Conservation (phyloP, 1,140 invertebrate species). For the Monochamus saltuarius region DNA sequence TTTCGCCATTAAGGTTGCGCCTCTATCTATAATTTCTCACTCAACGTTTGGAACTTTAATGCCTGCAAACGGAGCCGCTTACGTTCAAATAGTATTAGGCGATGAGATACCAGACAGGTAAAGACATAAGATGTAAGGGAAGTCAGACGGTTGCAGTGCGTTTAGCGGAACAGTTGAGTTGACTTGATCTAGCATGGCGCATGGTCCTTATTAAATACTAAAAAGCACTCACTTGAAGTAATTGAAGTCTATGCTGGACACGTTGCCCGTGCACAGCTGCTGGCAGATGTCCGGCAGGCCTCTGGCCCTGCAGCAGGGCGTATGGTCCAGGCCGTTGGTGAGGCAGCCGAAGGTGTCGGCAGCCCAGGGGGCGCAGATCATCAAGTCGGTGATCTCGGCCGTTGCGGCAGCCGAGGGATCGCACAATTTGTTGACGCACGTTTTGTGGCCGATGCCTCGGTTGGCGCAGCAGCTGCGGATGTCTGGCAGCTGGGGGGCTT, state of each 20-base stretch:
- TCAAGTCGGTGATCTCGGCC: slow-evolving; percentile 69
- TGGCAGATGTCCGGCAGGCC: slow-evolving; percentile 74
- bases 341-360: slow-evolving; percentile 76
- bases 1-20: no score
- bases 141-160: no score
- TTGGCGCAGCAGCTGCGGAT: slow-evolving; percentile 69
- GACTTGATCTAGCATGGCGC: no score
- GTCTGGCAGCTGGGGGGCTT: slow-evolving; percentile 66
- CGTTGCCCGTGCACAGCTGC: slow-evolving; percentile 73
- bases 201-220: no score
- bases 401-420: slow-evolving; percentile 66
- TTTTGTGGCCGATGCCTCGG: slow-evolving; percentile 70
- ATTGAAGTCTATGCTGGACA: slow-evolving; percentile 75
- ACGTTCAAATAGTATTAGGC: no score
- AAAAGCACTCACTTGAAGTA: slow-evolving; percentile 70
- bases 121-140: no score
- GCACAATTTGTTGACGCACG: slow-evolving; percentile 76
- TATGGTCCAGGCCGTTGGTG: slow-evolving; percentile 78
- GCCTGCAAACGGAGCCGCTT: no score
- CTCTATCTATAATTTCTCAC: no score
- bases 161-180: no score
- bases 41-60: no score
- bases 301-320: slow-evolving; percentile 71
- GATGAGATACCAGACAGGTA: no score
- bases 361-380: slow-evolving; percentile 85